Base-by-base conservation (phyloP, 1,140 invertebrate genomes). In the Ceratitis capitata region DNA sequence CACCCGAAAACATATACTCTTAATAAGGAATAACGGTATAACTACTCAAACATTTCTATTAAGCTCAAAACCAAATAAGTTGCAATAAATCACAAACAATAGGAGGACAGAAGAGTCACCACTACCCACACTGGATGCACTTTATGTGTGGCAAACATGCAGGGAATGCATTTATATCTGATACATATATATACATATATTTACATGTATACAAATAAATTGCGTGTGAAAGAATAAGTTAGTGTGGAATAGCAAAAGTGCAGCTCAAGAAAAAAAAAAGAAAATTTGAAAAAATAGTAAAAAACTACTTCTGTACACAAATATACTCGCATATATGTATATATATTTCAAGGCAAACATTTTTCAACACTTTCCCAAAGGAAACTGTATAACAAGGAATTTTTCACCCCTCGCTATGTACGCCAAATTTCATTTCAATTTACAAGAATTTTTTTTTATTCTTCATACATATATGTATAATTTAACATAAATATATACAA, bases 51-150 rank as follows among this genome's bases (percentile, higher is more conserved):
- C 29, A 69, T 1, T 39, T 26, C 39, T n/a, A 78, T 64, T 26
- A 78, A 19, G 10, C n/a, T 45, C n/a, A 35, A 7, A 45, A n/a
- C n/a, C n/a, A 39, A 26, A 39, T 35, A 78, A 47, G 69, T 45
- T 45, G 10, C 39, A 78, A 78, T 78, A 78, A 78, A 78, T 78
- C 69, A 78, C 42, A 78, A 78, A 78, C 69, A 78, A 78, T 14
- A 23, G n/a, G 23, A 78, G n/a, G 19, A 45, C 19, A 42, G 39
- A 9, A 14, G 23, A 42, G 35, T 10, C 10, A 19, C 10, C 4
- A 32, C 64, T 4, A 39, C 69, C 35, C 42, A 35, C 69, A 35
- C 39, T 45, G 69, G 69, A n/a, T 45, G 69, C 7, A 42, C n/a
- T 78, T 78, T 47, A 78, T 78, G 69, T 19, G 42, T 45, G 69